Conservation (phyloP, 1,140 invertebrate species). For the Diabrotica undecimpunctata region DNA sequence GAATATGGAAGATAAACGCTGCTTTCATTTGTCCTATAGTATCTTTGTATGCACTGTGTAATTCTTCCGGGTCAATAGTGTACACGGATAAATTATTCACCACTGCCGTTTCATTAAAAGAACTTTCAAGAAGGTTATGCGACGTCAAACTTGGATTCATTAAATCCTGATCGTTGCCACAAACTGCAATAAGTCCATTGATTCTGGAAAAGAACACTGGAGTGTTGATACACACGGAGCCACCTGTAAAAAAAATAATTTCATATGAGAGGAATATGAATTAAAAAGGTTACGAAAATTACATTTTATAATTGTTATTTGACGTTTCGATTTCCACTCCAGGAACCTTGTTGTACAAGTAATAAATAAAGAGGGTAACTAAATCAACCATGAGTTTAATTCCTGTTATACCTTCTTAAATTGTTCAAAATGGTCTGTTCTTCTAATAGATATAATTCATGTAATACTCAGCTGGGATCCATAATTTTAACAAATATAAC, state of each 20-base stretch:
- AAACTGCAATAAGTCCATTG: constrained; percentile 61
- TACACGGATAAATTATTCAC: constrained; percentile 61
- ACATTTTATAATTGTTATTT: too few relatives aligned
- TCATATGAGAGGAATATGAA: neutral
- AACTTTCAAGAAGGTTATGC: constrained; percentile 26
- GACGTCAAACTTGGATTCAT: constrained; percentile 21
- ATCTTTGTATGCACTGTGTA: constrained; percentile 61
- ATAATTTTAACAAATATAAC: too few relatives aligned
- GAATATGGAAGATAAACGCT: constrained; percentile 70
- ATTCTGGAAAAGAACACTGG: constrained; percentile 67
- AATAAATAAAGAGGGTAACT: too few relatives aligned
- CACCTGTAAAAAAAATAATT: constrained; percentile 51
- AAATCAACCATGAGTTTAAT: too few relatives aligned
- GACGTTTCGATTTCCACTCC: too few relatives aligned
- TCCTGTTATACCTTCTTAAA: too few relatives aligned
- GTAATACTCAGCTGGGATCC: too few relatives aligned
- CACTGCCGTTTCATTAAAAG: constrained; percentile 28
- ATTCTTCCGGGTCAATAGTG: constrained; percentile 69
- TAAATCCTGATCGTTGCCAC: constrained; percentile 44
- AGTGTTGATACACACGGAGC: constrained; percentile 57
- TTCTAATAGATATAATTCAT: too few relatives aligned
- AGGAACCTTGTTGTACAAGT: too few relatives aligned
- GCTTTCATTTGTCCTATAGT: constrained; percentile 66
- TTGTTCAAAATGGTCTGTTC: too few relatives aligned
- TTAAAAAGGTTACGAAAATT: too few relatives aligned